Evolutionary conservation across 2,888 invertebrate species (phyloP).

Genomic region (Lithosia quadra): DNA sequence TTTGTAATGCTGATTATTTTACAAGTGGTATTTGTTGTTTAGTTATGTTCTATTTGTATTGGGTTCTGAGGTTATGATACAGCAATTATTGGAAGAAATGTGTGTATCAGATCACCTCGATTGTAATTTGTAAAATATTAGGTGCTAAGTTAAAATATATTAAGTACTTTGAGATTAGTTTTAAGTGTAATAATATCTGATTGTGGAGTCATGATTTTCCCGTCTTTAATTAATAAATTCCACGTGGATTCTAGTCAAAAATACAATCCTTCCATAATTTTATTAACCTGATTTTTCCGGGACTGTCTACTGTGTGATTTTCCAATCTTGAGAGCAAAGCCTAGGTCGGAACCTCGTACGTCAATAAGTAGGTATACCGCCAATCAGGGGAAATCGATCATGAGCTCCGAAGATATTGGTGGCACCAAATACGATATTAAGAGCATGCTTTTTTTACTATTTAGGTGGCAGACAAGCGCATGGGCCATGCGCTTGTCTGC

Average conservation of each 20-base stretch:
- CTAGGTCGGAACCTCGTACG: too few relatives aligned
- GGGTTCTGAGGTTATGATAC: slow-evolving; percentile 40
- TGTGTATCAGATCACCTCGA: slow-evolving; percentile 17
- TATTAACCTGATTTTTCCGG: too few relatives aligned
- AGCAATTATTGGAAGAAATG: slow-evolving; percentile 25
- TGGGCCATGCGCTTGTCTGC: too few relatives aligned
- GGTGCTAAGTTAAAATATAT: not conserved
- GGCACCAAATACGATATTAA: too few relatives aligned
- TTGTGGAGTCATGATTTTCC: not conserved
- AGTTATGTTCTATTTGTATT: slow-evolving; percentile 48
- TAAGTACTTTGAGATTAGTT: not conserved
- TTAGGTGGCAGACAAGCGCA: too few relatives aligned
- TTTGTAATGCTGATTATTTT: slow-evolving; percentile 76
- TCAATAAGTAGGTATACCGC: too few relatives aligned
- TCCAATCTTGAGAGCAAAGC: too few relatives aligned
- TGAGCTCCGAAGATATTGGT: too few relatives aligned
- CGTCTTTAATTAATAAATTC: not conserved
- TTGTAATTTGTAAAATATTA: not conserved
- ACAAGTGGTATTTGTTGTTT: slow-evolving; percentile 61
- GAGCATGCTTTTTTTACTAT: too few relatives aligned
- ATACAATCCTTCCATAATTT: not conserved
- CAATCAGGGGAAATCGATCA: too few relatives aligned
- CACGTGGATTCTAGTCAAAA: not conserved
- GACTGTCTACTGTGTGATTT: too few relatives aligned
- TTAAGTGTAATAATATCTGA: not conserved